Evolutionary conservation across 2,797 vertebrate genomes (phyloP), one percentile per base, ranked within the genome.

Genomic region (Luscinia luscinia): DNA sequence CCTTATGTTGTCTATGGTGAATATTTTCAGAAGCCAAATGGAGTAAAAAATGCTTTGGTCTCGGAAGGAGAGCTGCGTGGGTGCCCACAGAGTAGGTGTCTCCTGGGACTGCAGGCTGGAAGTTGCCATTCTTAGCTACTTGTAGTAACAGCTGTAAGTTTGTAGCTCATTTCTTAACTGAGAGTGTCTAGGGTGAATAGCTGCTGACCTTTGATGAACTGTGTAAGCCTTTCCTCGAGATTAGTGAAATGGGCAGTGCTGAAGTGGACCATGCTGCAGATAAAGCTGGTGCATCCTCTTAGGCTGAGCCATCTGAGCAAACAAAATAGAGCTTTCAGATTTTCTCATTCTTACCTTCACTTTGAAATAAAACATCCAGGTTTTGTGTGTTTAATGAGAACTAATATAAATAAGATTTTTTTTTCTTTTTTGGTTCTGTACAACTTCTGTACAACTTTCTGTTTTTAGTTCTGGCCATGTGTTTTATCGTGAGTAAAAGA

Each of bases 211-310:
- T 58, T 45, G 22, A 5, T 73, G 77, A 87, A 32, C 67, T 40
- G 26, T 70, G 0, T 69, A 63, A 87, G n/a, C 28, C 22, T 76
- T 57, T 67, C 40, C n/a, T 79, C 0, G 0, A 34, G 68, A 57
- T 81, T n/a, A 67, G 22, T 69, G 84, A 48, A 73, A 27, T 36
- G 63, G 67, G 28, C 48, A 54, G 51, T 64, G 80, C 72, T 82
- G 75, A 79, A 87, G 38, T 51, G 22, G 43, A 41, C 34, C 78
- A 72, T 83, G 59, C 52, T 79, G 59, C 62, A 32, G 62, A 66
- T 84, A 77, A 94, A 91, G 58, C 67, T 54, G 34, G 54, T 89
- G 41, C 26, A 89, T 95, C 92, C 73, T 94, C 73, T 94, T 94
- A 87, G 59, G 23, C 30, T 93, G 54, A 96, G 36, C 75, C 46